These are phyloP conservation scores for Columbina picui DNA, from an alignment of 2,113 vertebrate genomes.

Conservation along the genomic window DNA sequence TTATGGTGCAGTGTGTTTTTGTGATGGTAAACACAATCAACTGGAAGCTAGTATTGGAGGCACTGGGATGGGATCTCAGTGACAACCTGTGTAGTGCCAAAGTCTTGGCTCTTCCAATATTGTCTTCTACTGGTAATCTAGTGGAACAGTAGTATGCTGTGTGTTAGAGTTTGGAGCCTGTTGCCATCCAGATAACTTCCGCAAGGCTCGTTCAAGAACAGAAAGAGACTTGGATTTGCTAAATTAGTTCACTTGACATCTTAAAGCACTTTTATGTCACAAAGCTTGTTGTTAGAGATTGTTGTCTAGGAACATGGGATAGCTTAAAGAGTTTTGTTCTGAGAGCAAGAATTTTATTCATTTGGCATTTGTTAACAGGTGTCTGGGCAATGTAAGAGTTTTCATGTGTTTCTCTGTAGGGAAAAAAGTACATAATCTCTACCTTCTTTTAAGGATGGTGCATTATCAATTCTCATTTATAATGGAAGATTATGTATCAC, in stretches of 20 bases:
- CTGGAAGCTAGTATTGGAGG: not conserved
- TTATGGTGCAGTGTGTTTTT: not conserved
- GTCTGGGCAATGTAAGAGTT: not conserved
- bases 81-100: not conserved
- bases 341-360: not conserved
- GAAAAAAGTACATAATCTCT: not conserved
- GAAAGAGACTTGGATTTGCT: not conserved
- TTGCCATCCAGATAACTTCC: not conserved
- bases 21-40: not conserved
- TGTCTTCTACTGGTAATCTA: not conserved
- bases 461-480: not conserved
- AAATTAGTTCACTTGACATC: not conserved
- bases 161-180: accelerated
- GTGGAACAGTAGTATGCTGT: not conserved
- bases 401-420: accelerated
- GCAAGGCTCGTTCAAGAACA: not conserved
- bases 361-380: not conserved
- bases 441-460: not conserved
- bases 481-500: not conserved
- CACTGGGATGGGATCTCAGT: not conserved
- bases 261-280: not conserved
- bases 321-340: not conserved
- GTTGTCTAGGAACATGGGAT: not conserved
- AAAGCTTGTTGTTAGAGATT: not conserved
- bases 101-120: not conserved